phyloP scores from a whole-genome alignment of 2,797 vertebrate species.

The Ctenochaetus hawaiiensis region DNA sequence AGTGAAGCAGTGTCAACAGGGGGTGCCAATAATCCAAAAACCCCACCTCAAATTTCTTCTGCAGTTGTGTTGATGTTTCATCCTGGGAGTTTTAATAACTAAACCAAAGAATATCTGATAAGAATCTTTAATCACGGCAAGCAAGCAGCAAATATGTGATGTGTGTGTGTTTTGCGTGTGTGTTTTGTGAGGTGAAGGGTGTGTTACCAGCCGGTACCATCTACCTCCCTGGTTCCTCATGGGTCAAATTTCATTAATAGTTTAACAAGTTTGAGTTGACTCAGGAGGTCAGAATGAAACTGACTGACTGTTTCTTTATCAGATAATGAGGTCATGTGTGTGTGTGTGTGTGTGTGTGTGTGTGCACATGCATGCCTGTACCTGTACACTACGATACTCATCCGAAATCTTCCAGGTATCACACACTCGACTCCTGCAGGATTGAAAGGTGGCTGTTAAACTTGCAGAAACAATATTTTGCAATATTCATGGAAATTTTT shows the following conservation, averaged over 20 bases:
- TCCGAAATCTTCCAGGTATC: neutral
- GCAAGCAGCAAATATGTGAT: neutral
- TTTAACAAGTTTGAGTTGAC: conserved; percentile 62
- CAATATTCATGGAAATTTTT: no score
- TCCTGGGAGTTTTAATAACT: neutral
- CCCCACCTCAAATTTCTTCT: neutral
- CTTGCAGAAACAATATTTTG: no score
- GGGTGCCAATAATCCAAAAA: conserved; percentile 36
- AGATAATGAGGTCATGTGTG: conserved; percentile 18
- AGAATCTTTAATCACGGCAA: neutral
- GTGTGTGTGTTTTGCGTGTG: conserved; percentile 16
- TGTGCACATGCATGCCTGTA: conserved; percentile 8
- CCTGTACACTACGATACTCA: conserved; percentile 7
- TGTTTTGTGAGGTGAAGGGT: neutral
- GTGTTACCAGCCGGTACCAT: conserved; percentile 43
- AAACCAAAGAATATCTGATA: neutral
- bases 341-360: conserved; percentile 12
- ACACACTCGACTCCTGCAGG: neutral
- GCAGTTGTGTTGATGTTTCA: neutral
- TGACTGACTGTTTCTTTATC: conserved; percentile 18
- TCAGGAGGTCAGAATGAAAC: conserved; percentile 65
- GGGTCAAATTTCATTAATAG: conserved; percentile 48
- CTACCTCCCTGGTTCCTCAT: conserved; percentile 40
- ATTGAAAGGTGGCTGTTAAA: neutral
- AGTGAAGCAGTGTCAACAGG: conserved; percentile 25